phyloP scores from a whole-genome alignment of 2,888 invertebrate genomes.

The Melieria omissa region DNA sequence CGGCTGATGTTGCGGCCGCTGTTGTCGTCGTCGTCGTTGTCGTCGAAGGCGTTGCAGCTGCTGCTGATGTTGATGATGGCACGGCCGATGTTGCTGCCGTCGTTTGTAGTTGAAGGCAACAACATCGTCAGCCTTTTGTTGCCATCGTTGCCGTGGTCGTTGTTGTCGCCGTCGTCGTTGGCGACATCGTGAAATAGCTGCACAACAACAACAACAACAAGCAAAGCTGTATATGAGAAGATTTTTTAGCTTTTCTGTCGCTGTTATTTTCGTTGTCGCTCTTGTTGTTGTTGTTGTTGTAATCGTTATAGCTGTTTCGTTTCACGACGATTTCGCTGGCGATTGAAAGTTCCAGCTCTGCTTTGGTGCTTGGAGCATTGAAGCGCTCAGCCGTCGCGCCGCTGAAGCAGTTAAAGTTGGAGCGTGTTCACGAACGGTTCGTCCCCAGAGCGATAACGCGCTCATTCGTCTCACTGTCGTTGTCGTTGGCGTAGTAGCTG shows the following conservation, averaged over 20 bases:
- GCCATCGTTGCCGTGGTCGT: no score
- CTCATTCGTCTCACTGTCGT: constrained; percentile 42
- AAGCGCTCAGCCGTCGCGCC: no score
- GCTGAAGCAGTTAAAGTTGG: constrained; percentile 51
- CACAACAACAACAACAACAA: no score
- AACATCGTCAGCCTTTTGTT: no score
- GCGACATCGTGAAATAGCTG: no score
- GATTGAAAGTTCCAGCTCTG: not conserved
- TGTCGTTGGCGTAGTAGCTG: not conserved
- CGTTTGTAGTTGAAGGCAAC: no score
- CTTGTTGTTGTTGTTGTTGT: not conserved
- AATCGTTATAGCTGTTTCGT: not conserved
- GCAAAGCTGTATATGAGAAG: not conserved
- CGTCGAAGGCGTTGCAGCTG: no score
- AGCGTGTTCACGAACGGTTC: constrained; percentile 55
- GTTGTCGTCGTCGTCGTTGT: no score
- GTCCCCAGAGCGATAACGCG: constrained; percentile 45
- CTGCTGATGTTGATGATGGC: no score
- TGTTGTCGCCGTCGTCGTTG: no score
- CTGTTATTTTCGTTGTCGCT: not conserved
- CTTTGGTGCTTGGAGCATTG: not conserved
- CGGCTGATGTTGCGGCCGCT: no score
- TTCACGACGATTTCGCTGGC: not conserved
- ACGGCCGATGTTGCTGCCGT: no score
- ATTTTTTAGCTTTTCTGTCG: constrained; percentile 5